A percentile compares a stretch with the other conserved stretches of the same genome.
These are phyloP conservation scores for Mimas tiliae DNA, from an alignment of 2,888 invertebrate species.

Conservation along the genomic window DNA sequence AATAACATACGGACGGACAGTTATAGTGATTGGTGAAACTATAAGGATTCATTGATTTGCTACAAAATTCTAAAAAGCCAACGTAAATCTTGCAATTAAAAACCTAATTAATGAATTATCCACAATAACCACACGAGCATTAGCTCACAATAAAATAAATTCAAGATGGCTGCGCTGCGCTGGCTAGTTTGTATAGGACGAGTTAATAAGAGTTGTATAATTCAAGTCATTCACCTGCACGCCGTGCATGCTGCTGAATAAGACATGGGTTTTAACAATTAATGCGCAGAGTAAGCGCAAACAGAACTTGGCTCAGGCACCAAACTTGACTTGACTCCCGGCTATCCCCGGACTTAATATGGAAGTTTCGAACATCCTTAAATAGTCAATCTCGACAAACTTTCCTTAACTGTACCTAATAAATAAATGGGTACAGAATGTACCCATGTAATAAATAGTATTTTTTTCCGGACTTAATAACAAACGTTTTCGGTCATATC, in stretches of 20 bases:
- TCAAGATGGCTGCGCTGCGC: not conserved
- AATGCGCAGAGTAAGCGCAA: slow-evolving; percentile 11
- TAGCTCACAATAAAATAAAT: not conserved
- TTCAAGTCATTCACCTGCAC: slow-evolving; percentile 22
- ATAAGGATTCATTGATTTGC: too few relatives aligned
- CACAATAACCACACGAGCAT: not conserved
- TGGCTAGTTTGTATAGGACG: slow-evolving; percentile 34
- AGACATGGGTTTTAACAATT: slow-evolving; percentile 21
- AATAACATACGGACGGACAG: too few relatives aligned
- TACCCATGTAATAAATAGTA: not conserved
- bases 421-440: slow-evolving; percentile 5
- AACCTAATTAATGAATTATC: too few relatives aligned
- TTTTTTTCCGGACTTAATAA: not conserved
- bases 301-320: not conserved
- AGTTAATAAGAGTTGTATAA: slow-evolving; percentile 42
- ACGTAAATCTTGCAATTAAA: too few relatives aligned
- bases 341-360: slow-evolving; percentile 2
- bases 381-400: not conserved
- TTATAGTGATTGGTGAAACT: too few relatives aligned
- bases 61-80: too few relatives aligned
- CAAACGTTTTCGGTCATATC: too few relatives aligned
- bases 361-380: not conserved
- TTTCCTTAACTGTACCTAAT: not conserved
- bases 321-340: not conserved
- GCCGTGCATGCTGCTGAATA: slow-evolving; percentile 22